Conservation (phyloP, 2,797 vertebrate genomes). For the Mormyrops boulengeri region DNA sequence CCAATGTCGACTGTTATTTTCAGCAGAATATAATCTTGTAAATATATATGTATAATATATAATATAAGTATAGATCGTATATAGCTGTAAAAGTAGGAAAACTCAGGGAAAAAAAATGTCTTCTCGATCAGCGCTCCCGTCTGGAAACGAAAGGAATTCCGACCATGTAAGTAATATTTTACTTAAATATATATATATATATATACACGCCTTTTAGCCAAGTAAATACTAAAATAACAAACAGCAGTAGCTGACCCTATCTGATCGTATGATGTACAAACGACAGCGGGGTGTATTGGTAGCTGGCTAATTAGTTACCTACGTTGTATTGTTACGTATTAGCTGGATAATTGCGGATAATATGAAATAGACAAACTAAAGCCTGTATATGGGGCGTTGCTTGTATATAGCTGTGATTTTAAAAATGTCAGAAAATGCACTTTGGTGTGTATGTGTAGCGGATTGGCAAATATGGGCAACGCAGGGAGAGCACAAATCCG, state of each 20-base stretch:
- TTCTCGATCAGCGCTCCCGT: conserved; percentile 72
- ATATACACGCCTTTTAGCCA: neutral
- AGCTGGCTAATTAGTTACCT: neutral
- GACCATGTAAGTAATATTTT: conserved; percentile 71
- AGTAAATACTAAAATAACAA: neutral
- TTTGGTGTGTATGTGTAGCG: neutral
- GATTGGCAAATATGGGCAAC: neutral
- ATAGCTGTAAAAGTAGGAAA: conserved; percentile 33
- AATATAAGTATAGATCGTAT: conserved; percentile 11
- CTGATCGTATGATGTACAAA: neutral
- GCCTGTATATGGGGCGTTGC: neutral
- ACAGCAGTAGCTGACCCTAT: neutral
- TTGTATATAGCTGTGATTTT: neutral
- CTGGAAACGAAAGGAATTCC: conserved; percentile 75
- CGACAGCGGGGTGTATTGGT: neutral
- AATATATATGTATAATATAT: conserved; percentile 18
- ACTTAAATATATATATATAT: neutral
- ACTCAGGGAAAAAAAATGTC: conserved; percentile 66
- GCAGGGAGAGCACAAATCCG: neutral
- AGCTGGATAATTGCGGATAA: neutral
- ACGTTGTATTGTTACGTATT: neutral
- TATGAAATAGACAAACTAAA: neutral
- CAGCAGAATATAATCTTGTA: conserved; percentile 24
- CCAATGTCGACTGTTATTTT: conserved; percentile 35
- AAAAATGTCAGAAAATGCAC: neutral